A percentile compares a stretch with the other conserved stretches of the same genome.
phyloP scores from a whole-genome alignment of 53 echinoderm and acorn worm species.

The Arbacia lixula region DNA sequence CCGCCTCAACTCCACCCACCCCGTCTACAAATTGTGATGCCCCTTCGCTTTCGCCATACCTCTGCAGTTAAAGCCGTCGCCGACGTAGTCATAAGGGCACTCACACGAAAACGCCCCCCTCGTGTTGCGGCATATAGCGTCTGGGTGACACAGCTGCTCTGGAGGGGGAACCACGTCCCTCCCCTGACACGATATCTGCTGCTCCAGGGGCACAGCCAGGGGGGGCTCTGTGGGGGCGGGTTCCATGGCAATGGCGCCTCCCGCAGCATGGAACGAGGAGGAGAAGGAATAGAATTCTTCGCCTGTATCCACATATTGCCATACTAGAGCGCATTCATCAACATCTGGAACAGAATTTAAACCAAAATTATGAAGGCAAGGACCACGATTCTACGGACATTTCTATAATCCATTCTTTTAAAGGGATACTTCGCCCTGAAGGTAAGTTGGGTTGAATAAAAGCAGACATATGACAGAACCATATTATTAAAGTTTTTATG shows the following conservation, averaged over 20 bases:
- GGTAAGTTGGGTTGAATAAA: too few relatives aligned
- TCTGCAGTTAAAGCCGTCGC: constrained; percentile 3
- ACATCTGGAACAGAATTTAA: too few relatives aligned
- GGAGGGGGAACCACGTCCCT: neutral
- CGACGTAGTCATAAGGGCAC: neutral
- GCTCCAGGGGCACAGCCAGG: too few relatives aligned
- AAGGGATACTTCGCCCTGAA: too few relatives aligned
- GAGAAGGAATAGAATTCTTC: neutral
- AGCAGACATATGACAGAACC: too few relatives aligned
- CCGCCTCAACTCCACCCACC: too few relatives aligned
- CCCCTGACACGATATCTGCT: constrained; percentile 1
- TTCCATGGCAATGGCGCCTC: too few relatives aligned
- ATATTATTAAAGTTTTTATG: too few relatives aligned
- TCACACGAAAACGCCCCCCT: neutral
- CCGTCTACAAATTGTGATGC: too few relatives aligned
- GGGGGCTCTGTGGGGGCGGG: constrained; percentile 1
- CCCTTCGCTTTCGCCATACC: neutral
- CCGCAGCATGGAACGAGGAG: neutral
- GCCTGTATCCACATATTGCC: neutral
- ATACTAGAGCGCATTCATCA: neutral
- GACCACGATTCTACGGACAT: too few relatives aligned
- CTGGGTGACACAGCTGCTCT: neutral
- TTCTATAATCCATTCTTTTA: too few relatives aligned
- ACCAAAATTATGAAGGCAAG: too few relatives aligned
- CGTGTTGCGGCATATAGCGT: neutral